Conservation (phyloP, 2,797 vertebrate genomes). For the Kryptolebias ocellatus region DNA sequence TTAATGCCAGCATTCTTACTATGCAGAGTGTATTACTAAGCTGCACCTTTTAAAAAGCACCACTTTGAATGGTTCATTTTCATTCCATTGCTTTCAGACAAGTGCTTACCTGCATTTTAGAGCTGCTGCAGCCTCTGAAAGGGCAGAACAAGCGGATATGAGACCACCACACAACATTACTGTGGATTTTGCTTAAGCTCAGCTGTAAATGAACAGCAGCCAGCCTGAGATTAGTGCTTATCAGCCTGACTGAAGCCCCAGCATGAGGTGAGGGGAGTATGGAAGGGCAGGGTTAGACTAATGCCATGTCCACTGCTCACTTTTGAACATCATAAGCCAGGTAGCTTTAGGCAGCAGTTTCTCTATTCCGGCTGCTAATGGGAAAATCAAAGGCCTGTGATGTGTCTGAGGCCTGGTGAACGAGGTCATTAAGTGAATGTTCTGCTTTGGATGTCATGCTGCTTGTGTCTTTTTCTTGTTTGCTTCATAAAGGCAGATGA, state of each 20-base stretch:
- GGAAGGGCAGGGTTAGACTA: slow-evolving; percentile 18
- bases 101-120: slow-evolving; percentile 48
- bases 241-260: slow-evolving; percentile 44
- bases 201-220: slow-evolving; percentile 62
- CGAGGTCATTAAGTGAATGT: slow-evolving; percentile 37
- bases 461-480: slow-evolving; percentile 35
- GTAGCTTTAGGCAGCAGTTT: slow-evolving; percentile 41
- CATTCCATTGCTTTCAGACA: slow-evolving; percentile 37
- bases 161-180: slow-evolving; percentile 33
- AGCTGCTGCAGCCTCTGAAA: slow-evolving; percentile 23
- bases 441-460: slow-evolving; percentile 1
- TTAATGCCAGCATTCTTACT: slow-evolving; percentile 61
- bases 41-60: slow-evolving; percentile 51
- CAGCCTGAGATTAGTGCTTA: slow-evolving; percentile 61
- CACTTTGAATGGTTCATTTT: slow-evolving; percentile 34
- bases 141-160: slow-evolving; percentile 14
- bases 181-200: slow-evolving; percentile 46
- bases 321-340: slow-evolving; percentile 63
- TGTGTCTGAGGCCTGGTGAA: slow-evolving; percentile 45
- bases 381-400: slow-evolving; percentile 65
- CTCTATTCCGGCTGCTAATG: slow-evolving; percentile 51
- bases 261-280: slow-evolving; percentile 5
- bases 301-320: slow-evolving; percentile 35
- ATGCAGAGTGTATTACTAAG: slow-evolving; percentile 54
- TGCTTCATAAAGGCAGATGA: slow-evolving; percentile 47